Conservation (phyloP, 2,888 invertebrate species). For the Reticulitermes lucifugus region DNA sequence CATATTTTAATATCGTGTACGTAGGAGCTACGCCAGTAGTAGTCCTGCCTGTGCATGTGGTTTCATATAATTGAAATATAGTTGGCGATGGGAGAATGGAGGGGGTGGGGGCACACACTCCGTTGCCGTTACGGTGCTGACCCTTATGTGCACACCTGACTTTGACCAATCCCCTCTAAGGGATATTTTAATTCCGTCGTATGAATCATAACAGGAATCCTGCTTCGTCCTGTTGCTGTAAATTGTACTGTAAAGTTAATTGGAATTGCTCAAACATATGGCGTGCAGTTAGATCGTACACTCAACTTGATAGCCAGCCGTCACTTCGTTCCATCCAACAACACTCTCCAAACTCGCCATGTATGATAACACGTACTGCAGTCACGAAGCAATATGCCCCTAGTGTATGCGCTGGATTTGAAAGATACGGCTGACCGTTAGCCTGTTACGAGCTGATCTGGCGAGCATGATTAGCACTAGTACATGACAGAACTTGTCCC, state of each 20-base stretch:
- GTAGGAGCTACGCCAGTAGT: neutral
- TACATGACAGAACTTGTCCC: too few species aligned
- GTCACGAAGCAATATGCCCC: too few species aligned
- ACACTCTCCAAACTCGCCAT: neutral
- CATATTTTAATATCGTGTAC: constrained; percentile 37
- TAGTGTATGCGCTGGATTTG: too few species aligned
- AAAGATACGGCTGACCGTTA: too few species aligned
- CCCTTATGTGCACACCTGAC: constrained; percentile 43
- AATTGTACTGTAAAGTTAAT: constrained; percentile 35
- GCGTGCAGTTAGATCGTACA: neutral
- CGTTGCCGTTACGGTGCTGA: constrained; percentile 15
- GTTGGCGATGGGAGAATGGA: too few species aligned
- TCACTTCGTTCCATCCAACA: neutral
- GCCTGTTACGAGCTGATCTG: too few species aligned
- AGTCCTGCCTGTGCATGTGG: neutral
- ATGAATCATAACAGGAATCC: constrained; percentile 32
- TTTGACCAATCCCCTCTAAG: constrained; percentile 42
- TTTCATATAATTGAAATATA: constrained; percentile 36
- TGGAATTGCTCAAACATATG: constrained; percentile 37
- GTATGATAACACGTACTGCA: too few species aligned
- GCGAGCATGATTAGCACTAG: too few species aligned
- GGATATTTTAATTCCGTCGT: constrained; percentile 37
- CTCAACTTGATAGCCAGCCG: constrained; percentile 17
- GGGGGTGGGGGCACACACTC: neutral
- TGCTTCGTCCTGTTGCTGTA: constrained; percentile 16